Conservation (phyloP, 2,888 invertebrate genomes). For the Drosophila paracracens region DNA sequence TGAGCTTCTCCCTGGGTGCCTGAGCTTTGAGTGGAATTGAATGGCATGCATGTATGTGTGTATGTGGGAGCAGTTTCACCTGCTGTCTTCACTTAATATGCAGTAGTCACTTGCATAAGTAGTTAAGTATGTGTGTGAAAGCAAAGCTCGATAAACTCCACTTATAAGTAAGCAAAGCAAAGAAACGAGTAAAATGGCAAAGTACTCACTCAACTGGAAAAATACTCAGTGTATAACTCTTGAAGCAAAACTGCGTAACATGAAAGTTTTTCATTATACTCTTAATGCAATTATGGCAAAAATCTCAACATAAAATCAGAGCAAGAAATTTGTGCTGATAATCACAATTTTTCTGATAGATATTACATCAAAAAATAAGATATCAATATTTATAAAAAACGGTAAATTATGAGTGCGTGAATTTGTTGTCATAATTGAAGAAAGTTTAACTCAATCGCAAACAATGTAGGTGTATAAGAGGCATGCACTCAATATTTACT, state of each 20-base stretch:
- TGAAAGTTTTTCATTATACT: neutral
- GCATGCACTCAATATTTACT: neutral
- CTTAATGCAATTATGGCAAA: neutral
- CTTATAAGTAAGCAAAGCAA: neutral
- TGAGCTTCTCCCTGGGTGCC: conserved; percentile 38
- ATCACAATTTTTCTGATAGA: neutral
- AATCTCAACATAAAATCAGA: neutral
- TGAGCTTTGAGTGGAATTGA: conserved; percentile 61
- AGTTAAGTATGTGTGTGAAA: conserved; percentile 7
- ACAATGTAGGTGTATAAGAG: neutral
- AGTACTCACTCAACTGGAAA: neutral
- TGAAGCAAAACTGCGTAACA: neutral
- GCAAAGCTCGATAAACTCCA: neutral
- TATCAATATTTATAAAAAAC: neutral
- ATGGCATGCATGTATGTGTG: conserved; percentile 5
- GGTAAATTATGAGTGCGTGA: neutral
- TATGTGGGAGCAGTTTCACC: conserved; percentile 61
- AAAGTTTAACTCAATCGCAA: neutral
- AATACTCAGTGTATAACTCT: neutral
- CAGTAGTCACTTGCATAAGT: conserved; percentile 2
- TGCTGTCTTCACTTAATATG: conserved; percentile 51
- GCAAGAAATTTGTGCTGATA: neutral
- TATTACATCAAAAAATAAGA: neutral
- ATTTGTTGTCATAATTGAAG: neutral
- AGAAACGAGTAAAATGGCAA: neutral